Evolutionary conservation across 2,888 invertebrate genomes (phyloP), one percentile per base, ranked within the genome.

Genomic region (Polyploca ridens): DNA sequence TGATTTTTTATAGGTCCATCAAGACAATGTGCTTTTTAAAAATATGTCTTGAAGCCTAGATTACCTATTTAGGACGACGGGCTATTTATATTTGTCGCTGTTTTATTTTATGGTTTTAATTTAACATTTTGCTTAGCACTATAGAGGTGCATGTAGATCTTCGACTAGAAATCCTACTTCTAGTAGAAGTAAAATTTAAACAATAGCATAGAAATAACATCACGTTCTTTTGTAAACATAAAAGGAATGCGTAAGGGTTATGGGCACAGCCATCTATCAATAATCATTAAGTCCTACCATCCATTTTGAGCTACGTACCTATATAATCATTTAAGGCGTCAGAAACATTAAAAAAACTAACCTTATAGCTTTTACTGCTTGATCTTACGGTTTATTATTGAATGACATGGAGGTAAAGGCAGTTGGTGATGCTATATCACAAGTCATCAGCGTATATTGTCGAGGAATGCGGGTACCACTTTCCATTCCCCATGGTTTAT

Each of bases 381-480:
- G 14, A 14, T 10, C 5, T 54, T 54, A 54, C n/a, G 19, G 54
- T 19, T 54, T 19, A 54, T 19, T 8, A 19, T 54, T n/a, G 54
- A n/a, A 10, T 54, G n/a, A 4, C 1, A 10, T 54, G 54, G 10
- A 54, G 0, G 54, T 10, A 54, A 19, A 54, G 19, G 54, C 2
- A 4, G 10, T 19, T 49, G 16, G 49, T 49, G 49, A 16, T 54
- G 54, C 54, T 54, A 3, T 54, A 54, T 54, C 19, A 49, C 49
- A 10, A 54, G 54, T 54, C 54, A 54, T 54, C 54, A 54, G 54
- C 16, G 19, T 54, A 16, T 54, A 54, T 16, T 54, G 54, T 54
- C 3, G 8, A 19, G 81, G 83, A 83, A 85, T 85, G 83, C 73
- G 64, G 71, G 71, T 69, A 80, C 71, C 78, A 85, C 84, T 84